Base-by-base conservation (phyloP, 2,888 invertebrate species). In the Germaria angustata region DNA sequence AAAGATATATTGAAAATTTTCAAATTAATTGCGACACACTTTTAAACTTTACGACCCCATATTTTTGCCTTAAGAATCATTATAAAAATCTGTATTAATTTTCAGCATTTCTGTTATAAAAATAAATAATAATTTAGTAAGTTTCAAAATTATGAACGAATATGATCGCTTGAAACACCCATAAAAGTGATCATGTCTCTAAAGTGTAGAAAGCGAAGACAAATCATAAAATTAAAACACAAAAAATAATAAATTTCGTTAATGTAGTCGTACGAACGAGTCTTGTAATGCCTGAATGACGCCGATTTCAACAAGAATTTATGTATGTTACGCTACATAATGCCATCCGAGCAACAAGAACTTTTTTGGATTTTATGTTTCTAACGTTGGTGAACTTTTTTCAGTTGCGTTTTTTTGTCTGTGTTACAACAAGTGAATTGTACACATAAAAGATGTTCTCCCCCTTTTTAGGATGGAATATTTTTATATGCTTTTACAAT, bases 401-500 rank as follows among this genome's bases (percentile, higher is more conserved):
- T 28, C 17, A 20, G 36, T 44, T 17, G 24, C 6, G 20, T 41
- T 20, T 20, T 51, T 9, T 24, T 22, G 11, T 39, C 24, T 39
- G 1, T 13, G 22, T 41, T 9, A n/a, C 59, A 55, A 63, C 55
- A 80, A 65, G 49, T 75, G 55, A 73, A 41, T 59, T 20, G 11
- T 22, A 11, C 41, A 39, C 44, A 34, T 1, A 59, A 28, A 49
- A 17, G 9, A 20, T 63, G 28, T 53, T 39, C 13, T 39, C 24
- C 28, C 71, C 77, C 49, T 32, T 53, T 34, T 51, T 68, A 57
- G 13, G 28, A n/a, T 15, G 46, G 24, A 7, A 15, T 61, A 17
- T 73, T 77, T 61, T 73, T 71, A 34, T 57, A 44, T 65, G 55
- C 80, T 72, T 84, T 84, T 84, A 84, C 61, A 81, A 84, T 84